Percentiles rank a stretch among this genome's conserved stretches.
Conservation (phyloP, 2,113 vertebrate genomes). For the Anhinga anhinga region DNA sequence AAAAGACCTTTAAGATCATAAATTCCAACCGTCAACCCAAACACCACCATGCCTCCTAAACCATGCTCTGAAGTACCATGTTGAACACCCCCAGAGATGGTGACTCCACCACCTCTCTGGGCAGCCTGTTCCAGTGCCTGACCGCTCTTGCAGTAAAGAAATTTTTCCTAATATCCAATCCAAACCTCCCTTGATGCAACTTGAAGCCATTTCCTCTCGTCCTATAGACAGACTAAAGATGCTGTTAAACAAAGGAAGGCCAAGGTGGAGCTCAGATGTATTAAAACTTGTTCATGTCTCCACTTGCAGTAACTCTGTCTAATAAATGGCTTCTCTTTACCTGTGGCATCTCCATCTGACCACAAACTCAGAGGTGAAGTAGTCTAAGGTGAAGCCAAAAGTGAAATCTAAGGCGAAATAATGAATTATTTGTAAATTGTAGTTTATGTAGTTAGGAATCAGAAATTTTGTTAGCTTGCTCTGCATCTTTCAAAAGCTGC, state of each 20-base stretch:
- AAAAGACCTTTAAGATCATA: too few relatives aligned
- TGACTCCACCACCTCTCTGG: too few relatives aligned
- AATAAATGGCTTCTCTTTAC: background rate
- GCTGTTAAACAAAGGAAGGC: background rate
- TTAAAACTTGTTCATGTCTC: background rate
- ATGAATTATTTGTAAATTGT: background rate
- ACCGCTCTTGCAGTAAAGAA: too few relatives aligned
- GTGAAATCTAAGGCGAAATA: background rate
- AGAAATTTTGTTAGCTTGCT: background rate
- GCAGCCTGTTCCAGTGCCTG: too few relatives aligned
- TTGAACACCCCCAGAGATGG: too few relatives aligned
- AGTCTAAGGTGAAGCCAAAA: background rate
- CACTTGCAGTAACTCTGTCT: background rate
- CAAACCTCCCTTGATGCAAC: too few relatives aligned
- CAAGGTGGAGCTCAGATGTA: background rate
- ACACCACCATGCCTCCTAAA: too few relatives aligned
- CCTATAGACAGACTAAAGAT: background rate
- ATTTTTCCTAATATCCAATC: too few relatives aligned
- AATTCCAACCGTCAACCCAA: too few relatives aligned
- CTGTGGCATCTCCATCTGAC: background rate
- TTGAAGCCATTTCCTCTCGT: too few relatives aligned
- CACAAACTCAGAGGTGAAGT: background rate
- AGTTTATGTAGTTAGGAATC: background rate
- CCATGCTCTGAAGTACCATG: too few relatives aligned
- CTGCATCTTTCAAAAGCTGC: background rate